Evolutionary conservation across 2,113 vertebrate species (phyloP), one percentile per base, ranked within the genome.

Genomic region (Podocnemis expansa): DNA sequence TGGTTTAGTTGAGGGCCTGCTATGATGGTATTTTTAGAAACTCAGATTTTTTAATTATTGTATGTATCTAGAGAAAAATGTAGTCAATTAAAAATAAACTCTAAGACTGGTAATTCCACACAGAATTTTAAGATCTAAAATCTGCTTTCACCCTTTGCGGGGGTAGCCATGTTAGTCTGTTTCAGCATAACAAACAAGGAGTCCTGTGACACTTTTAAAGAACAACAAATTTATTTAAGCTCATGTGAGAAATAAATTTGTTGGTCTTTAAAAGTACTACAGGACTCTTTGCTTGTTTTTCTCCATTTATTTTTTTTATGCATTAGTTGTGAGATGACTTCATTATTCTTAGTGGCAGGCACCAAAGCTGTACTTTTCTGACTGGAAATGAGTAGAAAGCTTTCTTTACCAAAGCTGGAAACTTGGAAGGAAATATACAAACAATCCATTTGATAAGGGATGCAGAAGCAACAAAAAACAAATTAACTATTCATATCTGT

Each of bases 341-440:
- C 25, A 13, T 70, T 70, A 21, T 38, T 70, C 19, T 19, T 70
- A 38, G 19, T 76, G 13, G 11, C 73, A 45, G 10, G 41, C 22
- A 25, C 12, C 73, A 76, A 43, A 76, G 52, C 76, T 73, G 24
- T 52, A 89, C 52, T 83, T 85, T 87, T 60, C 13, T 1, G 9
- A 76, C 82, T 86, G 78, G 91, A 81, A 75, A 75, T 27, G 24
- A 43, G 21, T 25, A 75, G n/a, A 22, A 45, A 1, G 25, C n/a
- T 47, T 84, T 78, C 73, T 60, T 86, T 92, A 38, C 31, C 45
- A 38, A 82, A n/a, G 95, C 80, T 88, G 91, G 80, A 91, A 94
- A 85, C 63, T 91, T 78, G 90, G 78, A 88, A 90, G 91, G 87
- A 7, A 43, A 21, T 67, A 87, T 90, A 67, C 93, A 95, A 95